These are phyloP conservation scores for Hypsibius dujardini DNA, from an alignment of 1,140 invertebrate species.

Conservation along the genomic window DNA sequence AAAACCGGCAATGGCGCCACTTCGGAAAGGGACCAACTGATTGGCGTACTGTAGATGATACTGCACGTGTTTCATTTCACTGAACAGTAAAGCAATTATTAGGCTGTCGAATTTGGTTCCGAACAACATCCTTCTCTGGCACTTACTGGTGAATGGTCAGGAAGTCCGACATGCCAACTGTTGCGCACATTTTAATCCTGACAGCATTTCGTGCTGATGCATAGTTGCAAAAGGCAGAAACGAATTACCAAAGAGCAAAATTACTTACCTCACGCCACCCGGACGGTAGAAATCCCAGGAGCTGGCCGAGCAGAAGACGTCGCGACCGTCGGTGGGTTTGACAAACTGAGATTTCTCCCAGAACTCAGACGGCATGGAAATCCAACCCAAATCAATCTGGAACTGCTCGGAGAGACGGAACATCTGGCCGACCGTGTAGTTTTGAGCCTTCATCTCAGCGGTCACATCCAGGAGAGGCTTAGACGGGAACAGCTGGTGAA, in stretches of 20 bases:
- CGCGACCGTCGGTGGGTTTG: constrained; percentile 38
- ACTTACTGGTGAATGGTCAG: constrained; percentile 52
- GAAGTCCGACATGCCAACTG: constrained; percentile 51
- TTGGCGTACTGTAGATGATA: constrained; percentile 65
- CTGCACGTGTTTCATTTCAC: constrained; percentile 64
- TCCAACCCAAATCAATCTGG: constrained; percentile 63
- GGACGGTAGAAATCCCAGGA: constrained; percentile 75
- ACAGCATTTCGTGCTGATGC: constrained; percentile 27
- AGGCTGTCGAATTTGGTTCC: background rate
- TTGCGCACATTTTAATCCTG: constrained; percentile 76
- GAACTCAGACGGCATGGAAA: constrained; percentile 50
- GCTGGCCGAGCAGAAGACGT: constrained; percentile 63
- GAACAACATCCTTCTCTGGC: background rate
- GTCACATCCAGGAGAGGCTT: constrained; percentile 53
- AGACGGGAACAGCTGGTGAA: constrained; percentile 55
- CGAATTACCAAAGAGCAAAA: no score
- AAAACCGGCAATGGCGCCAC: background rate
- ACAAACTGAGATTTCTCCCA: constrained; percentile 38
- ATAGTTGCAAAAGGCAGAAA: no score
- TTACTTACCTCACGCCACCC: constrained; percentile 51
- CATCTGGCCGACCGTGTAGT: constrained; percentile 52
- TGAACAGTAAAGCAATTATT: background rate
- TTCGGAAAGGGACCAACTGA: constrained; percentile 34
- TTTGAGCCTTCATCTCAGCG: constrained; percentile 48
- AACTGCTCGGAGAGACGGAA: constrained; percentile 66